Evolutionary conservation across 2,113 vertebrate species (phyloP).

Genomic region (Lampris megalopsis): DNA sequence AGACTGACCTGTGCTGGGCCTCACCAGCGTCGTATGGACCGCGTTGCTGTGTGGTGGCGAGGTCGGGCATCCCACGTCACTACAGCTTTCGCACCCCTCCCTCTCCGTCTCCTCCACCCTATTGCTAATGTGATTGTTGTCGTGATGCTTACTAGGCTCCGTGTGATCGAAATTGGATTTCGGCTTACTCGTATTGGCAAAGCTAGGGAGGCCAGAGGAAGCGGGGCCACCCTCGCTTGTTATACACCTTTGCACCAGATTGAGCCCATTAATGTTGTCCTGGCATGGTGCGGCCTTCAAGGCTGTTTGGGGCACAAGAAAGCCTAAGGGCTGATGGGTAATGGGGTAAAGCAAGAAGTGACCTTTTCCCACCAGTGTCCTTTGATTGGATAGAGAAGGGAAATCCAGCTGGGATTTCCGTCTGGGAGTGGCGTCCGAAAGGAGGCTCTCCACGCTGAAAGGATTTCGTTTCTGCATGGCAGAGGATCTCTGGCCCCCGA

Average conservation of each 20-base stretch:
- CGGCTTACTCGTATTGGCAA: slow-evolving; percentile 38
- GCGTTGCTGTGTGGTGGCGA: slow-evolving; percentile 36
- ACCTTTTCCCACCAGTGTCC: slow-evolving; percentile 92
- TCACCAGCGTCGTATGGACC: slow-evolving; percentile 36
- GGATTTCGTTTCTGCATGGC: slow-evolving; percentile 88
- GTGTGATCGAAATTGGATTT: slow-evolving; percentile 41
- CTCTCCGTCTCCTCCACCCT: slow-evolving; percentile 32
- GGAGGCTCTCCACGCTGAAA: slow-evolving; percentile 92
- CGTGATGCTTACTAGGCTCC: slow-evolving; percentile 50
- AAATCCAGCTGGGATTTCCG: slow-evolving; percentile 87
- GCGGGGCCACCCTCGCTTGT: slow-evolving; percentile 52
- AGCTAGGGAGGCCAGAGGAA: slow-evolving; percentile 60
- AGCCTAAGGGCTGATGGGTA: slow-evolving; percentile 92
- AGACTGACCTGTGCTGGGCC: slow-evolving; percentile 35
- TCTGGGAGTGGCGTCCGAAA: slow-evolving; percentile 88
- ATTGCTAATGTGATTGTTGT: slow-evolving; percentile 61
- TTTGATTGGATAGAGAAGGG: slow-evolving; percentile 82
- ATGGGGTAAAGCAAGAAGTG: slow-evolving; percentile 96
- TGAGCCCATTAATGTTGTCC: slow-evolving; percentile 56
- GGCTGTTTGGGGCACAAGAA: slow-evolving; percentile 92
- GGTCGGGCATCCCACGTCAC: slow-evolving; percentile 5
- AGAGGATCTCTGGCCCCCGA: slow-evolving; percentile 68
- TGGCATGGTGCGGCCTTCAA: slow-evolving; percentile 79
- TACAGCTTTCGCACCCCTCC: slow-evolving; percentile 49
- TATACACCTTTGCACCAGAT: slow-evolving; percentile 60